Evolutionary conservation across 1,140 invertebrate genomes (phyloP).

Genomic region (Listronotus oregonensis): DNA sequence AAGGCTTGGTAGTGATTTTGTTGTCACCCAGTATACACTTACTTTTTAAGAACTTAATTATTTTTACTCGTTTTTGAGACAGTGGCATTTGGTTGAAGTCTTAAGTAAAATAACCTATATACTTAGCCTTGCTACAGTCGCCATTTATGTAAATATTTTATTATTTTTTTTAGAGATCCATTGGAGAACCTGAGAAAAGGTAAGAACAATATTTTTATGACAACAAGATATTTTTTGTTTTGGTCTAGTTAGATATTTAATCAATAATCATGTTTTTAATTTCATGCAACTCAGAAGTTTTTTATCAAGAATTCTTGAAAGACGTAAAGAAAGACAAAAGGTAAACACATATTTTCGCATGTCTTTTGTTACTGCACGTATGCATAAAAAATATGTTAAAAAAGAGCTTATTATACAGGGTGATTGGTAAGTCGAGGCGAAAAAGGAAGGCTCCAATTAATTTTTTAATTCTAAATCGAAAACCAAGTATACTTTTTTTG

Average conservation of each 20-base stretch:
- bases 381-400: not conserved
- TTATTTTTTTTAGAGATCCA: conserved; percentile 20
- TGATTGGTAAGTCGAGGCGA: no score
- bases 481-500: no score
- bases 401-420: no score
- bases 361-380: not conserved
- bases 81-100: no score
- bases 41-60: no score
- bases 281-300: conserved; percentile 40
- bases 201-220: not conserved
- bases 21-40: no score
- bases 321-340: conserved; percentile 44
- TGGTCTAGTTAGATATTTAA: no score
- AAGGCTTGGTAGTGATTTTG: no score
- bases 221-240: not conserved
- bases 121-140: not conserved
- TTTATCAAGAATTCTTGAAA: conserved; percentile 43
- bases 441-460: no score
- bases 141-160: not conserved
- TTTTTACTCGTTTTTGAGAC: no score
- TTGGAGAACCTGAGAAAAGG: conserved; percentile 14
- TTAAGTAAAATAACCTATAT: no score
- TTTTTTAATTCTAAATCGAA: no score
- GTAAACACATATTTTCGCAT: conserved; percentile 30
- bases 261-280: conserved; percentile 16